These are phyloP conservation scores for Lasioglossum morio DNA, from an alignment of 2,888 invertebrate species.

Conservation along the genomic window DNA sequence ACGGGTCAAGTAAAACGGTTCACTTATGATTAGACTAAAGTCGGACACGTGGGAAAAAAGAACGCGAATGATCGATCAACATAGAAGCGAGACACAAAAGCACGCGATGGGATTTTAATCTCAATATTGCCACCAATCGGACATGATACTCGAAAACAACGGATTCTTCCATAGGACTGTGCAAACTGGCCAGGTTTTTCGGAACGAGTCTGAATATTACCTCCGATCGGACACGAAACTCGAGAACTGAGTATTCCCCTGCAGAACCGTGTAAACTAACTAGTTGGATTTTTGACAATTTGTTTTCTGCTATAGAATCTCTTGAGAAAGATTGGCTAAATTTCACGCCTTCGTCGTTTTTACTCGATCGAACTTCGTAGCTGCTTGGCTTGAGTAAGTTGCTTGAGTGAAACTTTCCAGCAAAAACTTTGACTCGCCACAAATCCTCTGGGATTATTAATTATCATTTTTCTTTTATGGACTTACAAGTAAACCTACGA, in stretches of 20 bases:
- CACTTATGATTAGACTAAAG: slow-evolving; percentile 9
- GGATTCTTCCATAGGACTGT: not conserved
- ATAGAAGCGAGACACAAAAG: not conserved
- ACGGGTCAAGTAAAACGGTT: not conserved
- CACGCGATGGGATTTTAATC: not conserved
- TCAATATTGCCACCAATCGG: not conserved
- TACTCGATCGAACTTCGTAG: not conserved
- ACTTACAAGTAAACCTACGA: not conserved
- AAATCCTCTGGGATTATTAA: not conserved
- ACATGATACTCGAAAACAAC: not conserved
- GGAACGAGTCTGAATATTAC: not conserved
- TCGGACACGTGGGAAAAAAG: not conserved
- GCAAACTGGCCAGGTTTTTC: not conserved
- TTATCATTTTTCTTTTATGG: not conserved
- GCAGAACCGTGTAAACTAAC: not conserved
- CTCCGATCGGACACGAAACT: not conserved
- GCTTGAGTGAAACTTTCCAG: not conserved
- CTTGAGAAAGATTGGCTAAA: not conserved
- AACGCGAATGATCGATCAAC: not conserved
- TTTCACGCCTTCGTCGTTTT: not conserved
- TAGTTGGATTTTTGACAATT: not conserved
- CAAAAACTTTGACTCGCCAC: not conserved
- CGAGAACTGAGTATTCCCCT: not conserved
- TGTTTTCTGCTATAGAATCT: not conserved
- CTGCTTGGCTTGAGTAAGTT: not conserved